Percentiles rank a stretch among this genome's conserved stretches.
phyloP scores from a whole-genome alignment of 2,888 invertebrate genomes.

The Charanyca ferruginea region DNA sequence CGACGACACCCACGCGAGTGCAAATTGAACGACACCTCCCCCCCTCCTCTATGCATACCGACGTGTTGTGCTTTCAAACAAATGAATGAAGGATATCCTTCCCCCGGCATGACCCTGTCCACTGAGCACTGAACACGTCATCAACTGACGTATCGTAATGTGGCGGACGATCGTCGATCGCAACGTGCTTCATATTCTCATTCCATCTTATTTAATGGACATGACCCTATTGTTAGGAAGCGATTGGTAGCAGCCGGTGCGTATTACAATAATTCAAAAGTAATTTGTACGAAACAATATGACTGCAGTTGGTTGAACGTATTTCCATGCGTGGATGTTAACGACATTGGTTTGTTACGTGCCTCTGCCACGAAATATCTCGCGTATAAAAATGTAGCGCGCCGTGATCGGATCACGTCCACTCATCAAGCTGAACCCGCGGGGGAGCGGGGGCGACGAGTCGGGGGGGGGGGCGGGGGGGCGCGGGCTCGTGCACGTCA shows the following conservation, averaged over 20 bases:
- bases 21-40: conserved; percentile 51
- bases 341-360: conserved; percentile 61
- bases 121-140: no score
- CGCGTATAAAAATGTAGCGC: conserved; percentile 42
- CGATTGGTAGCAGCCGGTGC: conserved; percentile 45
- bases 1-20: conserved; percentile 58
- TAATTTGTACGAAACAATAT: conserved; percentile 56
- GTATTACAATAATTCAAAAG: conserved; percentile 57
- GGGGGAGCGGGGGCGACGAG: no score
- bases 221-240: conserved; percentile 39
- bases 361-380: conserved; percentile 48
- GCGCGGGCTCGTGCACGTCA: background rate
- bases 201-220: conserved; percentile 8
- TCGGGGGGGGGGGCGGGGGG: background rate
- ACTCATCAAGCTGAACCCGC: conserved; percentile 53
- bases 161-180: background rate
- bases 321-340: conserved; percentile 57
- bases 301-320: conserved; percentile 33
- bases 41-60: conserved; percentile 33
- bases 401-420: conserved; percentile 65
- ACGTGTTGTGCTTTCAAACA: conserved; percentile 50
- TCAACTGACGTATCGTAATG: background rate
- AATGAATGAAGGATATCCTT: conserved; percentile 67
- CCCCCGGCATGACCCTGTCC: conserved; percentile 44
- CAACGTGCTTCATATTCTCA: conserved; percentile 18